Evolutionary conservation across 2,797 vertebrate species (phyloP).

Genomic region (Hephaestus fuliginosus): DNA sequence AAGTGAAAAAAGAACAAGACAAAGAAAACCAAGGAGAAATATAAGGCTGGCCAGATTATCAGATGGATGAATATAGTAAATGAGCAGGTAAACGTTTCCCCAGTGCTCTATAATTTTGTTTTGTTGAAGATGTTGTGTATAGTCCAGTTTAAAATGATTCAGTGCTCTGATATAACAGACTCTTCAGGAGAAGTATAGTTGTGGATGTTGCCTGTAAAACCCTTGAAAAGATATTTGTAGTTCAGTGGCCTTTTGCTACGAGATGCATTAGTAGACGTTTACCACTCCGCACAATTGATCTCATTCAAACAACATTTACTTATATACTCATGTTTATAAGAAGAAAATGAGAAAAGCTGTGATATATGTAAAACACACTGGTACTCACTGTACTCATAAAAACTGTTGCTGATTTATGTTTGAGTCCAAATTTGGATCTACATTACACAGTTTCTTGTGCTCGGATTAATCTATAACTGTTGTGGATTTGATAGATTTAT

Average conservation of each 20-base stretch:
- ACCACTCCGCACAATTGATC: not conserved
- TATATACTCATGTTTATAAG: not conserved
- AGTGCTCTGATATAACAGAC: not conserved
- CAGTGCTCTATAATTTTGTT: not conserved
- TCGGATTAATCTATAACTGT: conserved; percentile 13
- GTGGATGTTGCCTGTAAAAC: conserved; percentile 9
- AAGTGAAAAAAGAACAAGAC: not conserved
- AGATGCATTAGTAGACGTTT: not conserved
- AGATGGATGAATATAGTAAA: not conserved
- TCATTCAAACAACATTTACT: not conserved
- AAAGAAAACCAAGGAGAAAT: not conserved
- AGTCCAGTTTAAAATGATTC: conserved; percentile 5
- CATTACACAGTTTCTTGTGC: conserved; percentile 3
- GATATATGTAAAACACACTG: not conserved
- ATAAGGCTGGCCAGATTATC: not conserved
- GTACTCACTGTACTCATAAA: conserved; percentile 9
- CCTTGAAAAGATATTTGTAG: conserved; percentile 17
- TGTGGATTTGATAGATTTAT: conserved; percentile 12
- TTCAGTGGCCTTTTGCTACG: not conserved
- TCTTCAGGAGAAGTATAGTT: not conserved
- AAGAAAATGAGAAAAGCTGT: not conserved
- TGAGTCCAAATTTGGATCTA: conserved; percentile 13
- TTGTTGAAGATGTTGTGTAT: not conserved
- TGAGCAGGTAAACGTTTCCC: not conserved
- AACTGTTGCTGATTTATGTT: not conserved